Conservation (phyloP, 2,888 invertebrate species). For the Drosophila mimica region DNA sequence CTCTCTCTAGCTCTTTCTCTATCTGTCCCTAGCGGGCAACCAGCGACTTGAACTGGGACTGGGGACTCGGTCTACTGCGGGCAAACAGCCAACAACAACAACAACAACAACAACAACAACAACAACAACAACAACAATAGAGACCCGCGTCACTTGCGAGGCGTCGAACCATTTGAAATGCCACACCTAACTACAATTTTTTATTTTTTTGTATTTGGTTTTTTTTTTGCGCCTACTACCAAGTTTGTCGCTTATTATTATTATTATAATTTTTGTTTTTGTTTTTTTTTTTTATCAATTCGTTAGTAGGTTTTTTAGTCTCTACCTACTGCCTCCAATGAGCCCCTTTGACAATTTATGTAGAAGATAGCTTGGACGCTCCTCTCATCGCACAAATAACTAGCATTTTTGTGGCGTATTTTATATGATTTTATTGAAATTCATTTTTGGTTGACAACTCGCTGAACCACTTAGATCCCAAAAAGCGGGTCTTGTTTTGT, state of each 20-base stretch:
- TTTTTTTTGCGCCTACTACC: constrained; percentile 74
- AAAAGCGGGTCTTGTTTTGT: constrained; percentile 40
- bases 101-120: constrained; percentile 53
- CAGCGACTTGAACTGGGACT: constrained; percentile 36
- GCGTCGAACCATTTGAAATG: constrained; percentile 81
- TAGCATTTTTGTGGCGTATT: constrained; percentile 79
- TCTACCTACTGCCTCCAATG: constrained; percentile 24
- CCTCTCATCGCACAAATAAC: constrained; percentile 47
- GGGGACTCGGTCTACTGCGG: constrained; percentile 49
- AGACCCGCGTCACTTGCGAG: constrained; percentile 68
- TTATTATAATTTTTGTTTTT: constrained; percentile 11
- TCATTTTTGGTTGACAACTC: constrained; percentile 74
- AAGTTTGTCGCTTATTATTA: constrained; percentile 57
- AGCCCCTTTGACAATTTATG: constrained; percentile 54
- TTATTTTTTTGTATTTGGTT: background rate
- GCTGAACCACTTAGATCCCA: constrained; percentile 71
- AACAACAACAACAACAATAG: constrained; percentile 46
- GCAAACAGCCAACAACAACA: constrained; percentile 53
- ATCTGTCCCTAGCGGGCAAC: background rate
- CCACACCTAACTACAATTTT: constrained; percentile 79
- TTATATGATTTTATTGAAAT: constrained; percentile 79
- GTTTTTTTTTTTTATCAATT: constrained; percentile 24
- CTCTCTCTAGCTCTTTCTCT: constrained; percentile 5
- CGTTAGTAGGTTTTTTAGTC: constrained; percentile 51
- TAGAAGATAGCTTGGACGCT: constrained; percentile 33